Evolutionary conservation across 2,888 invertebrate genomes (phyloP).

Genomic region (Torymus auratus): DNA sequence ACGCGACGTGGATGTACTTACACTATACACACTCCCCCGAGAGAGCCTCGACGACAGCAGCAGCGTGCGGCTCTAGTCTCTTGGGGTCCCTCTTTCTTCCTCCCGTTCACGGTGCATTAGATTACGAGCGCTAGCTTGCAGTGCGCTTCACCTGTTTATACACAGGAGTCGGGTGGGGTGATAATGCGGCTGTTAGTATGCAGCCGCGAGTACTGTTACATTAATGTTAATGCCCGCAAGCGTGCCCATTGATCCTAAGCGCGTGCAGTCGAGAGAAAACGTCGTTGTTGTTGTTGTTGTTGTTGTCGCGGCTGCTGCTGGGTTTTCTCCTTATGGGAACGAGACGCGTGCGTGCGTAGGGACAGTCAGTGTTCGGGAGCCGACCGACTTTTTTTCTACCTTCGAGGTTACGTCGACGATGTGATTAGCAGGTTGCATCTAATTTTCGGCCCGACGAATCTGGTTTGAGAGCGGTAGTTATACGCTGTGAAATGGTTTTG

Average conservation of each 20-base stretch:
- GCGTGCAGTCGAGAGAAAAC: not conserved
- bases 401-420: no score
- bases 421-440: no score
- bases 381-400: no score
- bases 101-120: conserved; percentile 64
- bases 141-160: not conserved
- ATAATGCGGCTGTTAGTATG: conserved; percentile 72
- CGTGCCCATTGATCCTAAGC: conserved; percentile 69
- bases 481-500: no score
- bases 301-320: not conserved
- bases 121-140: conserved; percentile 62
- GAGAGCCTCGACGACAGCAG: conserved; percentile 27
- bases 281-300: not conserved
- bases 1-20: conserved; percentile 15
- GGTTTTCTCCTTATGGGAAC: conserved; percentile 30
- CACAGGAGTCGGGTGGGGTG: conserved; percentile 62
- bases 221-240: conserved; percentile 66
- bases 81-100: conserved; percentile 15
- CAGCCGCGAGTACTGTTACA: conserved; percentile 64
- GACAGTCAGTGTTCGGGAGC: no score
- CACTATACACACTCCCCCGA: not conserved
- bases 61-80: conserved; percentile 17
- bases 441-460: no score
- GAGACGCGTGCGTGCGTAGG: not conserved
- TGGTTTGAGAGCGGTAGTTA: no score